Evolutionary conservation across 2,113 vertebrate species (phyloP).

Genomic region (Brienomyrus longianalis): DNA sequence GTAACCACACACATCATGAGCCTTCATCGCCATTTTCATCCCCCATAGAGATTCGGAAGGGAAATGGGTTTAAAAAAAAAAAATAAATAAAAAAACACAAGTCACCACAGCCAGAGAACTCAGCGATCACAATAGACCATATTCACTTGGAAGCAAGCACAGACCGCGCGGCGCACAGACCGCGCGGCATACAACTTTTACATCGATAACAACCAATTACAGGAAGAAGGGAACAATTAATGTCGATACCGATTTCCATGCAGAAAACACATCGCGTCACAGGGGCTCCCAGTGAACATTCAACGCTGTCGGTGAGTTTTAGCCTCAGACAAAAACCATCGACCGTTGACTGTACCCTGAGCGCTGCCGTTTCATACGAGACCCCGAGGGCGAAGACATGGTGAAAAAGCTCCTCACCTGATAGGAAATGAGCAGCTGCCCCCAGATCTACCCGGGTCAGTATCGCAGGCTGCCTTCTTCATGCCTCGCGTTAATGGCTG

Average conservation of each 20-base stretch:
- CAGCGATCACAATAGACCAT: background rate
- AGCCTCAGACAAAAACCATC: slow-evolving; percentile 83
- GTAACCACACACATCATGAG: background rate
- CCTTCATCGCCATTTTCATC: background rate
- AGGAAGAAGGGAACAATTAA: background rate
- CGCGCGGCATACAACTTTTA: background rate
- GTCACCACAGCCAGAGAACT: background rate
- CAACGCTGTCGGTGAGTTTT: slow-evolving; percentile 99
- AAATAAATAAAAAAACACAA: background rate
- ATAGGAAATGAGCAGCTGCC: too few relatives aligned
- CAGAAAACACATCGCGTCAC: background rate
- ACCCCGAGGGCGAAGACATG: too few relatives aligned
- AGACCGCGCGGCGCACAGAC: background rate
- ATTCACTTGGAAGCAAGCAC: background rate
- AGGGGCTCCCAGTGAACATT: slow-evolving; percentile 82
- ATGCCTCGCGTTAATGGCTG: slow-evolving; percentile 69
- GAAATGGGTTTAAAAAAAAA: background rate
- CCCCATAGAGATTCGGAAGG: background rate
- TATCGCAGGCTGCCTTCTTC: too few relatives aligned
- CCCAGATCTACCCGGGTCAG: background rate
- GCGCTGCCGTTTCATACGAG: slow-evolving; percentile 56
- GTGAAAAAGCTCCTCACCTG: background rate
- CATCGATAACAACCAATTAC: background rate
- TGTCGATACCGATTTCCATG: background rate
- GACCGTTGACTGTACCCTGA: slow-evolving; percentile 99